Conservation (phyloP, 2,113 vertebrate genomes). For the Cromileptes altivelis region DNA sequence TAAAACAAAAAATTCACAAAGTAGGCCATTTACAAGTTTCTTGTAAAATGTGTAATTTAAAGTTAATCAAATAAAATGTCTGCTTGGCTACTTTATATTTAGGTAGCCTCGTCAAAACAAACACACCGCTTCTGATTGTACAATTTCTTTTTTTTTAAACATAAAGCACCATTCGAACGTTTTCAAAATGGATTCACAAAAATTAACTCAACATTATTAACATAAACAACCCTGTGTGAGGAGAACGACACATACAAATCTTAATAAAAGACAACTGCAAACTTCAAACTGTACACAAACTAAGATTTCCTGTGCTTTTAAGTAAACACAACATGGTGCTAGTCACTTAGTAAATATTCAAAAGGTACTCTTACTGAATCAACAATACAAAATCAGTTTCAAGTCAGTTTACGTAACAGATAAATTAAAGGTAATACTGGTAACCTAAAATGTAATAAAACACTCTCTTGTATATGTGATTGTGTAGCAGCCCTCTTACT, state of each 20-base stretch:
- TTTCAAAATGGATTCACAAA: neutral
- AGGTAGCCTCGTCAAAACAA: neutral
- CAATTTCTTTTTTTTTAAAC: neutral
- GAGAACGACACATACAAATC: neutral
- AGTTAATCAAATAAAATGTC: neutral
- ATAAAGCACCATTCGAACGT: neutral
- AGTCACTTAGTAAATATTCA: neutral
- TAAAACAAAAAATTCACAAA: neutral
- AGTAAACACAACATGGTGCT: neutral
- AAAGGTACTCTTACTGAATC: neutral
- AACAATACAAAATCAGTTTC: neutral
- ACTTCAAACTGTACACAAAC: neutral
- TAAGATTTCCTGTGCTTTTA: neutral
- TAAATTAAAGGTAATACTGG: neutral
- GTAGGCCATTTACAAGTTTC: neutral
- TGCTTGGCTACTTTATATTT: neutral
- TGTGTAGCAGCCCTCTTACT: too few relatives aligned
- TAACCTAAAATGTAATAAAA: neutral
- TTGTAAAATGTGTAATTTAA: neutral
- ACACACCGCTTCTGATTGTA: neutral
- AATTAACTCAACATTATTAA: neutral
- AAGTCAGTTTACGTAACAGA: neutral
- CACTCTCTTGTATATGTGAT: neutral
- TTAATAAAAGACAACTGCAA: neutral
- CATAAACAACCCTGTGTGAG: neutral